Evolutionary conservation across 2,797 vertebrate genomes (phyloP).

Genomic region (Sebastes iracundus): DNA sequence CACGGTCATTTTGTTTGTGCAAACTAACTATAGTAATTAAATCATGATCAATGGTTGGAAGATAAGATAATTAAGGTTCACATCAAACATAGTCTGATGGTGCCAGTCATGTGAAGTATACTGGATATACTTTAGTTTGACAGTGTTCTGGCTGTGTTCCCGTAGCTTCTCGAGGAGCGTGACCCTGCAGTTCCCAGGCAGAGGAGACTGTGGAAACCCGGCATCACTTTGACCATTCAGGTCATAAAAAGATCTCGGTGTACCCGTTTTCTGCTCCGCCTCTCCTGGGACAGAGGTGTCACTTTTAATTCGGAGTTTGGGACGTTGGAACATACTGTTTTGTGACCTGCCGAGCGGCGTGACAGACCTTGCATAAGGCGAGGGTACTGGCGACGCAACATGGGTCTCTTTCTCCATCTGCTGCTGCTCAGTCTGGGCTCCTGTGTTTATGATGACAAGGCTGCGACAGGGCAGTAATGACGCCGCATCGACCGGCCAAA

Average conservation of each 20-base stretch:
- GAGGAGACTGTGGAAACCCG: constrained; percentile 39
- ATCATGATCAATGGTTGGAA: neutral
- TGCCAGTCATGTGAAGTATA: neutral
- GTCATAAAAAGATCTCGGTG: constrained; percentile 8
- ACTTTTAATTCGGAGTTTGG: constrained; percentile 15
- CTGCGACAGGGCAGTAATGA: constrained; percentile 38
- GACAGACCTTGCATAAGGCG: constrained; percentile 9
- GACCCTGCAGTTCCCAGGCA: constrained; percentile 30
- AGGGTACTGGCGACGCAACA: neutral
- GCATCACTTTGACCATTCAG: constrained; percentile 27
- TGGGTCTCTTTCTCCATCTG: constrained; percentile 37
- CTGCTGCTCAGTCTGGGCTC: constrained; percentile 24
- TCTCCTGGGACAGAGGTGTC: constrained; percentile 30
- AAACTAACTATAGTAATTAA: neutral
- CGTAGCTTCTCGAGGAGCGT: neutral
- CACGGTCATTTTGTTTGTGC: constrained; percentile 2
- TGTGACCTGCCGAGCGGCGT: neutral
- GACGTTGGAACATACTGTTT: constrained; percentile 18
- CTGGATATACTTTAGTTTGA: neutral
- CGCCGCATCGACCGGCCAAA: constrained; percentile 27
- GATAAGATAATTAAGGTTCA: neutral
- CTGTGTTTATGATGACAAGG: constrained; percentile 39
- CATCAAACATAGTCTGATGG: neutral
- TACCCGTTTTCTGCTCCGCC: neutral
- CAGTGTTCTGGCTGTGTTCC: constrained; percentile 12